Conservation (phyloP, 2,113 vertebrate genomes). For the Crypturellus undulatus region DNA sequence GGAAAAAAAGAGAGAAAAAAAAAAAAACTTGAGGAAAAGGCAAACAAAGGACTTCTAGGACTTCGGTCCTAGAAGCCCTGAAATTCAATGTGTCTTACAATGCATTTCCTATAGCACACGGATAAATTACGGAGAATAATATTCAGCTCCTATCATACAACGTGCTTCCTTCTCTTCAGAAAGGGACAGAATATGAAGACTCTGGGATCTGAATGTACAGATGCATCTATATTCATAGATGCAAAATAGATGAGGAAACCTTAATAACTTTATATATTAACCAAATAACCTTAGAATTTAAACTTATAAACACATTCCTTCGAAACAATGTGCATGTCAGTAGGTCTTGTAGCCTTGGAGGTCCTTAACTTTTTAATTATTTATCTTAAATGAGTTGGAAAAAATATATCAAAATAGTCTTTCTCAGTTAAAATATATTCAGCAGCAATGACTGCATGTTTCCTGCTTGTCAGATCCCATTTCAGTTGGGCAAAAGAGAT, state of each 20-base stretch:
- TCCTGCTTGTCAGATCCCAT: rapidly evolving
- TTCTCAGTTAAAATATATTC: background rate
- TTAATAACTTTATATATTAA: background rate
- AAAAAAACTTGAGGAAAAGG: background rate
- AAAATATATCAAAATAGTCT: background rate
- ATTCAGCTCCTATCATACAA: background rate
- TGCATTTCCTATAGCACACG: background rate
- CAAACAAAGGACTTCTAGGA: background rate
- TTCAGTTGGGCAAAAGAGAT: background rate
- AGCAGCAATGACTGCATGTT: background rate
- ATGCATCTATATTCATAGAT: background rate
- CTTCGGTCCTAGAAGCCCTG: background rate
- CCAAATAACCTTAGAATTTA: background rate
- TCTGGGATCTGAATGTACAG: background rate
- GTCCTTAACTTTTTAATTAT: background rate
- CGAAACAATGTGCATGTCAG: background rate
- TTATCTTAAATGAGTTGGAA: background rate
- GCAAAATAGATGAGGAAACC: background rate
- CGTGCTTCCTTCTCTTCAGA: background rate
- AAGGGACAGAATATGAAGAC: background rate
- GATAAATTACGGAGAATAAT: background rate
- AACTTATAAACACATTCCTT: background rate
- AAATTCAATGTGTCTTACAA: background rate
- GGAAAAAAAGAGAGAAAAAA: background rate
- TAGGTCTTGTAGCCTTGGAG: background rate